Evolutionary conservation across 2,797 vertebrate species (phyloP).

Genomic region (Arvicola amphibius): DNA sequence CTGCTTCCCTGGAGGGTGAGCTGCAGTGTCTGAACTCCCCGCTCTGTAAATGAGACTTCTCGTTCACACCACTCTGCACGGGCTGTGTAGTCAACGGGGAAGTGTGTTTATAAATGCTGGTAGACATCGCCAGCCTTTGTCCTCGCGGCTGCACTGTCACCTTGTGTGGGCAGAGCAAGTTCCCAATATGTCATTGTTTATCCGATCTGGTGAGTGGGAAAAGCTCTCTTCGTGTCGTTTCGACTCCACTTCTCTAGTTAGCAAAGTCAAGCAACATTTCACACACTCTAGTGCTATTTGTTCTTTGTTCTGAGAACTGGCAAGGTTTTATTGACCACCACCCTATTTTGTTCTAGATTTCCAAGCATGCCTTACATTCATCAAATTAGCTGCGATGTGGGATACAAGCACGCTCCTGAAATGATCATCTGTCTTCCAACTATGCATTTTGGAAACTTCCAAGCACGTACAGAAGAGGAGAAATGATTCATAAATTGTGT

Average conservation of each 20-base stretch:
- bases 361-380: neutral
- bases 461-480: neutral
- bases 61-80: neutral
- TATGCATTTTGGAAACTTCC: neutral
- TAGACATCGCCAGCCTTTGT: neutral
- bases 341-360: neutral
- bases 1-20: neutral
- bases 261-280: neutral
- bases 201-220: neutral
- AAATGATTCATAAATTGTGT: too few relatives aligned
- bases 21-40: too few relatives aligned
- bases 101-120: neutral
- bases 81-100: neutral
- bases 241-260: neutral
- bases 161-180: neutral
- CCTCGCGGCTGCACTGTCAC: neutral
- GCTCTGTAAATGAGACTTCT: neutral
- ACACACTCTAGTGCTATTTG: neutral
- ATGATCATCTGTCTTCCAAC: neutral
- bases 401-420: neutral
- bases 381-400: neutral
- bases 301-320: neutral
- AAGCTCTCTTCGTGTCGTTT: neutral
- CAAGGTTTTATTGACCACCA: neutral
- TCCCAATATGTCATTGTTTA: neutral